phyloP scores from a whole-genome alignment of 2,797 vertebrate species.

The Xiphophorus birchmanni region DNA sequence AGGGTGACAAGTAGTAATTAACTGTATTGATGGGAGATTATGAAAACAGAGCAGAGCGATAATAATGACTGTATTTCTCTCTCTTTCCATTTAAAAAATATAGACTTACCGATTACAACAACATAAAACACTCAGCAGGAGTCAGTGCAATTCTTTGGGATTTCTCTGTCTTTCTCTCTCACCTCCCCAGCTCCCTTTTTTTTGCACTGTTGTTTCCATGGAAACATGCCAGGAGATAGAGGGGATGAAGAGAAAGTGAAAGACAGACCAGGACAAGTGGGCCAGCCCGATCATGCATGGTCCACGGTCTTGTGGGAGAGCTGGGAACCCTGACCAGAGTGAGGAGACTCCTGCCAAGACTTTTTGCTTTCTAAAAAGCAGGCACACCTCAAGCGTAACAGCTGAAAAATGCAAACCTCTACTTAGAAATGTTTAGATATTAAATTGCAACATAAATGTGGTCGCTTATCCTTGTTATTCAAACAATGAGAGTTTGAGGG shows the following conservation, averaged over 20 bases:
- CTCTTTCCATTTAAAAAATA: constrained; percentile 22
- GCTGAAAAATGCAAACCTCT: background rate
- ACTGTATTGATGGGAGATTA: constrained; percentile 52
- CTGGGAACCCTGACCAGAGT: constrained; percentile 48
- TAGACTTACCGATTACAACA: constrained; percentile 35
- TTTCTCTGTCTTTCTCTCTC: constrained; percentile 44
- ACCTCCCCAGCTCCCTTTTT: constrained; percentile 16
- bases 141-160: constrained; percentile 68
- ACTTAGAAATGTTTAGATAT: background rate
- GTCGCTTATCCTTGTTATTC: background rate
- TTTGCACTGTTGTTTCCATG: constrained; percentile 82
- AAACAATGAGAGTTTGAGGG: background rate
- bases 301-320: constrained; percentile 68
- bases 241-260: constrained; percentile 64
- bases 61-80: constrained; percentile 20
- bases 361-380: constrained; percentile 18
- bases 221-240: constrained; percentile 80
- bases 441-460: background rate
- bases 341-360: constrained; percentile 32
- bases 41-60: constrained; percentile 36
- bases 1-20: constrained; percentile 64
- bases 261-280: constrained; percentile 70
- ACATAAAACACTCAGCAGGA: constrained; percentile 45
- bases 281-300: constrained; percentile 74
- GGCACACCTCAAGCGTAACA: background rate